A percentile compares a stretch with the other conserved stretches of the same genome.
Conservation (phyloP, 2,113 vertebrate species). For the Oreotrochilus melanogaster region DNA sequence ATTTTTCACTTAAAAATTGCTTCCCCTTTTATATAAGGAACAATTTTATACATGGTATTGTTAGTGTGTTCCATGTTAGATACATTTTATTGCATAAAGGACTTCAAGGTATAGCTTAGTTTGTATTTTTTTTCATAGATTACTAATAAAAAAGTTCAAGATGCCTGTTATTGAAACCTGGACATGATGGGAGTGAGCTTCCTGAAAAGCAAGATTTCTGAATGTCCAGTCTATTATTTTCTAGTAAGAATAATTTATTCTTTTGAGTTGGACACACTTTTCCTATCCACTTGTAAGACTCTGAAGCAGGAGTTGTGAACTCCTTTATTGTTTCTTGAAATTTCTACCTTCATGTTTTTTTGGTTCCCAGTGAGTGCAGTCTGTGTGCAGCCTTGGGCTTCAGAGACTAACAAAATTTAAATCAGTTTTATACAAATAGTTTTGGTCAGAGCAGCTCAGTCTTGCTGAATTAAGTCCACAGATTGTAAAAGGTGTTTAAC, state of each 20-base stretch:
- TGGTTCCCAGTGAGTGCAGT: neutral
- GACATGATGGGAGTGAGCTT: neutral
- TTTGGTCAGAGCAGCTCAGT: slow-evolving; percentile 37
- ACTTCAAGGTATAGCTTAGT: neutral
- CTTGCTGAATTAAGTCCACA: slow-evolving; percentile 11
- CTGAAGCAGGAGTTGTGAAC: neutral
- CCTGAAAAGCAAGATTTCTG: neutral
- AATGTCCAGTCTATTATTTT: neutral
- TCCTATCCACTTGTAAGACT: neutral
- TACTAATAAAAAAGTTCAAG: neutral
- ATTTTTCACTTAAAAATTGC: neutral
- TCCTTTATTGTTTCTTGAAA: neutral
- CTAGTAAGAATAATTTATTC: neutral
- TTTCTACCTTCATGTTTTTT: neutral
- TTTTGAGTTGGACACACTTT: neutral
- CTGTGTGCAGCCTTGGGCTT: slow-evolving; percentile 21
- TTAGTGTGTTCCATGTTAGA: rapidly evolving
- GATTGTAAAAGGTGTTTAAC: slow-evolving; percentile 49
- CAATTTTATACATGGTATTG: neutral
- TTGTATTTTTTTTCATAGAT: neutral
- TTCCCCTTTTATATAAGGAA: neutral
- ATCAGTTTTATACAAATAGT: slow-evolving; percentile 35
- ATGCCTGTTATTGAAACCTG: neutral
- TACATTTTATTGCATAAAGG: neutral
- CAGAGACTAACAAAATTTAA: slow-evolving; percentile 52